Conservation (phyloP, 2,888 invertebrate genomes). For the Silvanus unidentatus region DNA sequence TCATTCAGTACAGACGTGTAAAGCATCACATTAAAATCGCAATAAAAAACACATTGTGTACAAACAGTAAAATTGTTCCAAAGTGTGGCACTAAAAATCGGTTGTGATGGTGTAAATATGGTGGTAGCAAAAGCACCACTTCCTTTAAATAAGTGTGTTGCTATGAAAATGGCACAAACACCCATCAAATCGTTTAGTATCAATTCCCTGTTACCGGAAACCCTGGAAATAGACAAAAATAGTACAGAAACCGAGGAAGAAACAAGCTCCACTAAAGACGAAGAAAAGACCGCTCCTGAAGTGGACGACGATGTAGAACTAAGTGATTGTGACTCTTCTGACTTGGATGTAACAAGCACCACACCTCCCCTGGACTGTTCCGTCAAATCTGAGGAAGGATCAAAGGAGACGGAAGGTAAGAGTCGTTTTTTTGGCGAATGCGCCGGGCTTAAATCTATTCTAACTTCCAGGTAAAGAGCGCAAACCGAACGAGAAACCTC, state of each 20-base stretch:
- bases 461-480: constrained; percentile 49
- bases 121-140: constrained; percentile 23
- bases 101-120: constrained; percentile 28
- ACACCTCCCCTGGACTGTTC: constrained; percentile 68
- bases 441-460: no score
- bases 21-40: no score
- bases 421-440: constrained; percentile 4
- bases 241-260: constrained; percentile 11
- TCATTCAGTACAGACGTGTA: no score
- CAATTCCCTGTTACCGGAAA: constrained; percentile 72
- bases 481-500: constrained; percentile 85
- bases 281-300: constrained; percentile 12
- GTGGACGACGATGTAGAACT: constrained; percentile 22
- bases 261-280: constrained; percentile 18
- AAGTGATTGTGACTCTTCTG: constrained; percentile 64
- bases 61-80: no score
- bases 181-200: constrained; percentile 74
- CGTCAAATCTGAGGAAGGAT: constrained; percentile 41
- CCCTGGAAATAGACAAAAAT: constrained; percentile 32
- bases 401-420: constrained; percentile 21
- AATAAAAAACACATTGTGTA: no score
- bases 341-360: constrained; percentile 72
- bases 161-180: constrained; percentile 51
- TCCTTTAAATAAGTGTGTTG: constrained; percentile 1
- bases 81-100: no score